A percentile compares a stretch with the other conserved stretches of the same genome.
phyloP scores from a whole-genome alignment of 2,797 vertebrate genomes.

The Hyperoplus lanceolatus region DNA sequence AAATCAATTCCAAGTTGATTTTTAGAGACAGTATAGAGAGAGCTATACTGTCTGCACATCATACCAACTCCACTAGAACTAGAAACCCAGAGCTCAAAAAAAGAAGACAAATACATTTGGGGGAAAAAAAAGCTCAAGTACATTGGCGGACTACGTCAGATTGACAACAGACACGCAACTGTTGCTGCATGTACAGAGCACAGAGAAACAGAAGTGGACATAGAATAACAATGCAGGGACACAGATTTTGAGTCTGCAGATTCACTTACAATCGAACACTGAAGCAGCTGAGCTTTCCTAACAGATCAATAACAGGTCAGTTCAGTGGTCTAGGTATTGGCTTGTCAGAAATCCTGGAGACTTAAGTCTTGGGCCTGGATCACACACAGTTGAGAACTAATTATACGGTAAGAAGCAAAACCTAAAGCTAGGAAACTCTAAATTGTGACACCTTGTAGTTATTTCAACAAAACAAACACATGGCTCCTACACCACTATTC shows the following conservation, averaged over 20 bases:
- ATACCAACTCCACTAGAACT: neutral
- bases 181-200: neutral
- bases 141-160: too few relatives aligned
- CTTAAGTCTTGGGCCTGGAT: neutral
- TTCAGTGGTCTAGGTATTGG: neutral
- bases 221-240: neutral
- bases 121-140: too few relatives aligned
- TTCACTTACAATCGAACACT: neutral
- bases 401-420: conserved; percentile 1
- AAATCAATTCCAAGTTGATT: neutral
- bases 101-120: neutral
- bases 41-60: neutral
- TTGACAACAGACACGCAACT: neutral
- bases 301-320: neutral
- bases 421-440: neutral
- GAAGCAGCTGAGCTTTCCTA: neutral
- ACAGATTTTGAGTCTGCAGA: neutral
- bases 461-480: too few relatives aligned
- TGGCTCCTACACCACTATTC: too few relatives aligned
- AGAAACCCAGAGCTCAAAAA: neutral
- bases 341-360: neutral
- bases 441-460: too few relatives aligned
- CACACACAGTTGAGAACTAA: conserved; percentile 4
- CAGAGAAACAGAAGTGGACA: neutral
- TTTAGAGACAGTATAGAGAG: neutral